Conservation (phyloP, 2,797 vertebrate genomes). For the Meriones psammophilus region DNA sequence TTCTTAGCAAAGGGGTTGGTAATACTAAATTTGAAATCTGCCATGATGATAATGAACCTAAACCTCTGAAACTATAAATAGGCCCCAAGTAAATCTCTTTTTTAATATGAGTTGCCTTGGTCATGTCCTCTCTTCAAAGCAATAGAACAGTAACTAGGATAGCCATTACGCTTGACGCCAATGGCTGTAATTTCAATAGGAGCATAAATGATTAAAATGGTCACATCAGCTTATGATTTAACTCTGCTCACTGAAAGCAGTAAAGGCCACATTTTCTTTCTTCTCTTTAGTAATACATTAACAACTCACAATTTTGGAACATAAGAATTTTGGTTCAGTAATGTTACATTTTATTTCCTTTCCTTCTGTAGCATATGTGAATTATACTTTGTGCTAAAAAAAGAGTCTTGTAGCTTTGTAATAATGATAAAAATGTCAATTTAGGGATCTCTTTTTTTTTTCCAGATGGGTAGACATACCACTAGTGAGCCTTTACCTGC, state of each 20-base stretch:
- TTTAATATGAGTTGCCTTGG: background rate
- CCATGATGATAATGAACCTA: too few species aligned
- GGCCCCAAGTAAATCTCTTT: background rate
- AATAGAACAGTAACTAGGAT: background rate
- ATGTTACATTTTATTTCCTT: slow-evolving; percentile 29
- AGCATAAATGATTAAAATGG: background rate
- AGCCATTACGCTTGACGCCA: background rate
- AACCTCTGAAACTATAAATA: too few species aligned
- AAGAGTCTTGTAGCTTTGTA: background rate
- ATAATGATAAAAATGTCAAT: slow-evolving; percentile 5
- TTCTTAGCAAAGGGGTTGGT: background rate
- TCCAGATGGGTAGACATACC: background rate
- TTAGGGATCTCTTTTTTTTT: slow-evolving; percentile 46
- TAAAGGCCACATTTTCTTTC: background rate
- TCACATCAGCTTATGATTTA: background rate
- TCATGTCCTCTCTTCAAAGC: background rate
- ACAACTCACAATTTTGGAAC: background rate
- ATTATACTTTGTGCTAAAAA: slow-evolving; percentile 21
- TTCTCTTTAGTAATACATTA: background rate
- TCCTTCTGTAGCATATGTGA: background rate
- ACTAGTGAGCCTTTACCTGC: background rate
- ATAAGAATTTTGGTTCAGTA: background rate
- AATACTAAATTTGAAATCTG: slow-evolving; percentile 2
- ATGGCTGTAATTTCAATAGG: background rate
- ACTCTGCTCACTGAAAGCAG: background rate